These are phyloP conservation scores for Carposina sasakii DNA, from an alignment of 1,140 invertebrate genomes.

Conservation along the genomic window DNA sequence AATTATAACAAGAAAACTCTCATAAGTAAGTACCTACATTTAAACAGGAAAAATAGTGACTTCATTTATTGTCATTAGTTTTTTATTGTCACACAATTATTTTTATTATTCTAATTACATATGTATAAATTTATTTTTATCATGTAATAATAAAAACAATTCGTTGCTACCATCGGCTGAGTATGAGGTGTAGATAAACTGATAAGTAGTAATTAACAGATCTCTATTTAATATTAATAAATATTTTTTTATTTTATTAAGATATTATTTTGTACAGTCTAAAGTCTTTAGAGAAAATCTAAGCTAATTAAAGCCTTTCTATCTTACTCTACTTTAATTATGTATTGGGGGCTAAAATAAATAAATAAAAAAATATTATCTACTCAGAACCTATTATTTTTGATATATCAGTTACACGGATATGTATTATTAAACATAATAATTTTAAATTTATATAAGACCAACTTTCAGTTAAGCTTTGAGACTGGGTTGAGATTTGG, in stretches of 20 bases:
- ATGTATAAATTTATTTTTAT: background rate
- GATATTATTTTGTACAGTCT: slow-evolving; percentile 57
- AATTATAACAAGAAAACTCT: slow-evolving; percentile 24
- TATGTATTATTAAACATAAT: too few species aligned
- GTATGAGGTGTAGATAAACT: too few species aligned
- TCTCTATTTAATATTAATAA: slow-evolving; percentile 19
- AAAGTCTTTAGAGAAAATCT: slow-evolving; percentile 62
- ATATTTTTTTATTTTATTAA: slow-evolving; percentile 9
- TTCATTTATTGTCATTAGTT: slow-evolving; percentile 12
- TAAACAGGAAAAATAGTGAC: slow-evolving; percentile 15
- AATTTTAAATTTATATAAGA: too few species aligned
- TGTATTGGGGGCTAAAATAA: too few species aligned
- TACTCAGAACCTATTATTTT: too few species aligned
- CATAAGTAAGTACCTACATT: slow-evolving; percentile 16
- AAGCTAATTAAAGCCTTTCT: slow-evolving; percentile 68
- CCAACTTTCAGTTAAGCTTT: too few species aligned
- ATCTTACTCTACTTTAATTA: slow-evolving; percentile 42
- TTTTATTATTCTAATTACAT: too few species aligned
- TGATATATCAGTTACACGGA: too few species aligned
- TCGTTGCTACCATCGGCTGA: too few species aligned
- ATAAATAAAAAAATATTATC: too few species aligned
- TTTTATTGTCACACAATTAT: slow-evolving; percentile 3
- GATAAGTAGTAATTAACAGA: too few species aligned
- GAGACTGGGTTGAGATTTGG: too few species aligned
- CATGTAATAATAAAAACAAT: slow-evolving; percentile 18